Base-by-base conservation (phyloP, 2,113 vertebrate genomes). In the Gallinago undulata region DNA sequence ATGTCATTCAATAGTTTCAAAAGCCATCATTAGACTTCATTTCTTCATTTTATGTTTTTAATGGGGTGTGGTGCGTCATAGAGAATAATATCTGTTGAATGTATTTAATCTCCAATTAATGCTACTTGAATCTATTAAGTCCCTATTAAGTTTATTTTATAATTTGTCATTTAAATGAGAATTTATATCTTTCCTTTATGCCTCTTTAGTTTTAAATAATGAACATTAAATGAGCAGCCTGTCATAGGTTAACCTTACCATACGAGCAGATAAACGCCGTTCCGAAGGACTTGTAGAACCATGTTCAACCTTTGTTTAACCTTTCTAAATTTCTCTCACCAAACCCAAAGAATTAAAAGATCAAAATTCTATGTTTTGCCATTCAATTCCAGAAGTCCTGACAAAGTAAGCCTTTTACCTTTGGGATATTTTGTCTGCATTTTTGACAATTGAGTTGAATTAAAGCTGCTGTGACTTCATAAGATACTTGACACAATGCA, bases 141-240 rank as follows among this genome's bases (percentile, higher is more conserved):
- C 16, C 7, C 23, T 90, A 51, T 93, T 88, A 84, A 79, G 45
- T 33, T 92, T 93, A 27, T 76, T 95, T 80, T 68, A 74, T 57
- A 91, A 93, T 87, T 89, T 92, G 30, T 81, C 43, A 84, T 87
- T 56, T 93, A 90, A 94, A 91, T 95, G 33, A 95, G 74, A 83
- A 84, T 84, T 91, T 87, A 89, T 62, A 64, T 53, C 21, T 93
- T 94, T 89, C 19, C 60, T 90, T 67, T 70, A 89, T 11, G 15
- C 31, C 37, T 92, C 57, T 93, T 76, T 76, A 68, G 43, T 76
- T 95, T 93, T 73, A 93, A 89, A 90, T 95, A 87, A 90, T 83
- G 41, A 84, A 30, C 23, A 83, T 67, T 79, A 84, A 87, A 70
- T 56, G 37, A 95, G 30, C n/a, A 63, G 28, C 21, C 41, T 66